A percentile compares a stretch with the other conserved stretches of the same genome.
phyloP scores from a whole-genome alignment of 2,113 vertebrate genomes.

The Leptosomus discolor region DNA sequence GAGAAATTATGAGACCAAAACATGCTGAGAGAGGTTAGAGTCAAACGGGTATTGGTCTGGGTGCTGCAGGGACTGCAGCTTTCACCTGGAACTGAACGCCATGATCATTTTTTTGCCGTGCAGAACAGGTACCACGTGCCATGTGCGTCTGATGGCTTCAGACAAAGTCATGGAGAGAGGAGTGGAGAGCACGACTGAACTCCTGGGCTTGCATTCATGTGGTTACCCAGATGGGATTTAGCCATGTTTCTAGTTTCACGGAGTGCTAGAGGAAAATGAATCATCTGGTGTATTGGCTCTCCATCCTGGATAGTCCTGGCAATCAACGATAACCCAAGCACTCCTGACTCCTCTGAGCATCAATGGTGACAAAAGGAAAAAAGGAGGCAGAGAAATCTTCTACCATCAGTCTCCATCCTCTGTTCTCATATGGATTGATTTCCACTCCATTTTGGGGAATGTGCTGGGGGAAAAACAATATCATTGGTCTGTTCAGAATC shows the following conservation, averaged over 20 bases:
- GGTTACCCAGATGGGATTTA: not conserved
- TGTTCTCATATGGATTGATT: fast-evolving
- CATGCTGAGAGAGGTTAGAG: not conserved
- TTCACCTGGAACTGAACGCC: not conserved
- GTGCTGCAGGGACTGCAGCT: not conserved
- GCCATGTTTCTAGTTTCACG: not conserved
- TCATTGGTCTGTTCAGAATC: not conserved
- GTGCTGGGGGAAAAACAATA: not conserved
- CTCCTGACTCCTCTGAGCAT: not conserved
- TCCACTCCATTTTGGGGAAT: not conserved
- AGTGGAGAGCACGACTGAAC: not conserved
- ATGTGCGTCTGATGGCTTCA: not conserved
- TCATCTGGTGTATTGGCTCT: not conserved
- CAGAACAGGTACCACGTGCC: not conserved
- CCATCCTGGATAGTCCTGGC: not conserved
- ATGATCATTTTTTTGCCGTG: not conserved
- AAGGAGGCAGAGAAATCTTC: not conserved
- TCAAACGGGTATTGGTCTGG: not conserved
- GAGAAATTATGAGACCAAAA: not conserved
- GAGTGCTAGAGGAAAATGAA: not conserved
- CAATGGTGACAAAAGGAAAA: not conserved
- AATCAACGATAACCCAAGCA: not conserved
- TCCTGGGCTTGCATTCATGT: not conserved
- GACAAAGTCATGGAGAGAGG: too few relatives aligned
- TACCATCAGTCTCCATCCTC: fast-evolving